Evolutionary conservation across 2,113 vertebrate species (phyloP).

Genomic region (Lophotis ruficrista): DNA sequence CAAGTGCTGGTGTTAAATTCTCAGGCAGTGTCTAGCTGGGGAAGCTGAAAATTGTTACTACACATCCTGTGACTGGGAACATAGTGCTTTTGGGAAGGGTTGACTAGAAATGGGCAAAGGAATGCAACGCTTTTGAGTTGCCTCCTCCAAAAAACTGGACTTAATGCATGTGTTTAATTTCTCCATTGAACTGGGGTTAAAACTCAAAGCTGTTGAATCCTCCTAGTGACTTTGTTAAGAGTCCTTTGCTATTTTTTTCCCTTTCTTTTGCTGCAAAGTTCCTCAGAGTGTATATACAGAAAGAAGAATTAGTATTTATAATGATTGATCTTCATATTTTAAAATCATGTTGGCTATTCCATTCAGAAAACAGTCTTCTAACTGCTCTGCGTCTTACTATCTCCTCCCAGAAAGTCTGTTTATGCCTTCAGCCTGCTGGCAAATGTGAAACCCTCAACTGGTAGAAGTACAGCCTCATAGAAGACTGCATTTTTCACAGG

Average conservation of each 20-base stretch:
- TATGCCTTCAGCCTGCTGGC: background rate
- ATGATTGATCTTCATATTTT: background rate
- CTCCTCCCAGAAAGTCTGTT: background rate
- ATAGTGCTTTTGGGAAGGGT: background rate
- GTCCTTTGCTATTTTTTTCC: background rate
- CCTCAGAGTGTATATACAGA: background rate
- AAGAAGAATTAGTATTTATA: background rate
- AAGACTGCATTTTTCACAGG: background rate
- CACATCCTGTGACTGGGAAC: background rate
- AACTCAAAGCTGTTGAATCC: background rate
- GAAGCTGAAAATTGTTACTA: background rate
- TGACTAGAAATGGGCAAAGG: background rate
- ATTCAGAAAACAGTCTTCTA: background rate
- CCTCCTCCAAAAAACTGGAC: background rate
- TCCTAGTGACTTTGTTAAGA: background rate
- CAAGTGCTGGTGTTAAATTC: background rate
- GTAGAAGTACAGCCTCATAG: background rate
- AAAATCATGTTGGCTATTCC: background rate
- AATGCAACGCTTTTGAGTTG: accelerated
- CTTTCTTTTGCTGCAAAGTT: background rate
- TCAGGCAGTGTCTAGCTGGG: background rate
- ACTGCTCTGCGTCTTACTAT: background rate
- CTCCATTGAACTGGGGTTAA: background rate
- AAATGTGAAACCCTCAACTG: background rate
- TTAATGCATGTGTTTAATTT: background rate